These are phyloP conservation scores for Hydrotaea diabolus DNA, from an alignment of 2,888 invertebrate species.

Conservation along the genomic window DNA sequence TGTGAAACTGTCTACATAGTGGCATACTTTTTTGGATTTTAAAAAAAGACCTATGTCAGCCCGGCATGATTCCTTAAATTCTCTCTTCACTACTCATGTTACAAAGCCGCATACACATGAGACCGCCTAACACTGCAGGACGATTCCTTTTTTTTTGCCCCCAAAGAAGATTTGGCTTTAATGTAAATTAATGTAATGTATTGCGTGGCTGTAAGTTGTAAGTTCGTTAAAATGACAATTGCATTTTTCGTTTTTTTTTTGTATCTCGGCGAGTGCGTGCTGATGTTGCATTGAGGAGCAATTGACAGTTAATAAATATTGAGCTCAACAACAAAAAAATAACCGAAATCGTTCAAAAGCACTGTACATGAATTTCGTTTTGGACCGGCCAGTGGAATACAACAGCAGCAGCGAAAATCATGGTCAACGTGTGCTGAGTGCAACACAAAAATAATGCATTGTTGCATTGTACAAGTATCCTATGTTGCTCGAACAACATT, in stretches of 20 bases:
- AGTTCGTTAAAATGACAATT: slow-evolving; percentile 64
- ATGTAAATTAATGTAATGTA: slow-evolving; percentile 35
- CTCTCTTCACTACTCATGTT: too few relatives aligned
- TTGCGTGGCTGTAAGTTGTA: slow-evolving; percentile 54
- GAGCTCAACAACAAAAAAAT: neutral
- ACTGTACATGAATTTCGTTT: slow-evolving; percentile 44
- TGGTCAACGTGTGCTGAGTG: slow-evolving; percentile 27
- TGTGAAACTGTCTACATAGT: too few relatives aligned
- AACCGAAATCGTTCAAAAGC: neutral
- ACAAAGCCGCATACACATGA: neutral
- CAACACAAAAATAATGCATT: slow-evolving; percentile 25
- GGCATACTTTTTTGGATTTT: too few relatives aligned
- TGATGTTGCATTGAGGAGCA: slow-evolving; percentile 38
- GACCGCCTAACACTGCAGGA: neutral
- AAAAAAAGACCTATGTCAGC: too few relatives aligned
- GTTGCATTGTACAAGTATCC: neutral
- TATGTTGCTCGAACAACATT: neutral
- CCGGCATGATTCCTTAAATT: too few relatives aligned
- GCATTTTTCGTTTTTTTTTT: slow-evolving; percentile 22
- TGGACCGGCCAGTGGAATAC: neutral
- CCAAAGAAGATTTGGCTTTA: slow-evolving; percentile 2
- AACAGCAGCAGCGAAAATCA: slow-evolving; percentile 35
- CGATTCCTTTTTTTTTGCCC: neutral
- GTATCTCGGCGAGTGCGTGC: neutral
- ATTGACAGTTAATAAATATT: slow-evolving; percentile 63